Conservation (phyloP, 1,140 invertebrate genomes). For the Drosophila willistoni region DNA sequence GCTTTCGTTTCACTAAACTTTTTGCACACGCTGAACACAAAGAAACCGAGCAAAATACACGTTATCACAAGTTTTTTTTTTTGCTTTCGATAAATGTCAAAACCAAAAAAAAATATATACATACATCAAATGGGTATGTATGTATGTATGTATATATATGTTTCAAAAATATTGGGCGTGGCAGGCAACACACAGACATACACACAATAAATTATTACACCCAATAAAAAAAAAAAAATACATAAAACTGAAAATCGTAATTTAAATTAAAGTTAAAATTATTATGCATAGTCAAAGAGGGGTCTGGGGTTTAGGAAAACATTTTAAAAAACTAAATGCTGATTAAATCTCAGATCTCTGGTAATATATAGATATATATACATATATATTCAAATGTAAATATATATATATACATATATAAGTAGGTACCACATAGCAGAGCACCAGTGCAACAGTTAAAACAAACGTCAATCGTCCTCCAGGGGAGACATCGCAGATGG, state of each 20-base stretch:
- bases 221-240: constrained; percentile 25
- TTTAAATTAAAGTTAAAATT: background rate
- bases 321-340: constrained; percentile 55
- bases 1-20: background rate
- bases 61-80: constrained; percentile 53
- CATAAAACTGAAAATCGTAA: constrained; percentile 19
- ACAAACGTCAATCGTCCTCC: background rate
- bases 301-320: background rate
- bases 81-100: constrained; percentile 55
- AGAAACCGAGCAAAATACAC: constrained; percentile 45
- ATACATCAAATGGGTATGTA: background rate
- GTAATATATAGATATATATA: constrained; percentile 22
- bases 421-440: constrained; percentile 52
- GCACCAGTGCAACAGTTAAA: constrained; percentile 21
- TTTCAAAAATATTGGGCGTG: background rate
- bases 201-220: constrained; percentile 44
- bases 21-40: constrained; percentile 33
- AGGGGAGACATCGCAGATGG: too few species aligned
- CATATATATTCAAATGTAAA: background rate
- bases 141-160: too few species aligned
- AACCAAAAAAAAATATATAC: background rate
- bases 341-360: constrained; percentile 44
- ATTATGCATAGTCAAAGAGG: constrained; percentile 6
- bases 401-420: background rate
- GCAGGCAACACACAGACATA: constrained; percentile 31